Conservation (phyloP, 2,797 vertebrate species). For the Cossypha polioptera region DNA sequence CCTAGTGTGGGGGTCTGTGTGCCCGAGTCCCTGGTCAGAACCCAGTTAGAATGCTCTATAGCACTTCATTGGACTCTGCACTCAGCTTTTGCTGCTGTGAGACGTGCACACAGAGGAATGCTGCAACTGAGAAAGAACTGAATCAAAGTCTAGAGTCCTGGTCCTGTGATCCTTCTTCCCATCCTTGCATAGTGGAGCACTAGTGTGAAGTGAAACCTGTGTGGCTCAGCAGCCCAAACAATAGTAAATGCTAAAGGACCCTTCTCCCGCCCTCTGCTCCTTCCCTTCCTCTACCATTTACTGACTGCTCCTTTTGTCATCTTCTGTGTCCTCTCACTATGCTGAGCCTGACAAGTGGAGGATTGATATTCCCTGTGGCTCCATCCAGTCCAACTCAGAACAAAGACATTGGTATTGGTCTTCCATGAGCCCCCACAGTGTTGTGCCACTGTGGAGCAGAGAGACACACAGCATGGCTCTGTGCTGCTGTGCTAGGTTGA, state of each 20-base stretch:
- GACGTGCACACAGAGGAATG: neutral
- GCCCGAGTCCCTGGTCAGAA: rapidly evolving
- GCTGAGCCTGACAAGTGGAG: neutral
- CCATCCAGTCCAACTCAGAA: neutral
- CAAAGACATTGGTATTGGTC: neutral
- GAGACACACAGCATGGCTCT: neutral
- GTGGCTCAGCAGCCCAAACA: neutral
- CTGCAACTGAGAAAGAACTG: neutral
- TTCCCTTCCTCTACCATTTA: neutral
- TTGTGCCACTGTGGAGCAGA: neutral
- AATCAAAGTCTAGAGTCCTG: neutral
- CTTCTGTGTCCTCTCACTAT: neutral
- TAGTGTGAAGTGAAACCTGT: neutral
- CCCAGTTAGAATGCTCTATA: rapidly evolving
- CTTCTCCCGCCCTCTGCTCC: neutral
- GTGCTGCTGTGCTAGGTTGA: neutral
- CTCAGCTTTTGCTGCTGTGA: neutral
- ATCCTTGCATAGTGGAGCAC: neutral
- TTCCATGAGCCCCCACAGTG: neutral
- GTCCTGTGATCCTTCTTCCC: neutral
- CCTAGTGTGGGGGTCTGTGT: too few relatives aligned
- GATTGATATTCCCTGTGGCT: neutral
- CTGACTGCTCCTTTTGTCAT: neutral
- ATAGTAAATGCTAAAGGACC: neutral
- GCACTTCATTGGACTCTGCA: neutral